A percentile compares a stretch with the other conserved stretches of the same genome.
Conservation (phyloP, 2,888 invertebrate genomes). For the Piscicola geometra region DNA sequence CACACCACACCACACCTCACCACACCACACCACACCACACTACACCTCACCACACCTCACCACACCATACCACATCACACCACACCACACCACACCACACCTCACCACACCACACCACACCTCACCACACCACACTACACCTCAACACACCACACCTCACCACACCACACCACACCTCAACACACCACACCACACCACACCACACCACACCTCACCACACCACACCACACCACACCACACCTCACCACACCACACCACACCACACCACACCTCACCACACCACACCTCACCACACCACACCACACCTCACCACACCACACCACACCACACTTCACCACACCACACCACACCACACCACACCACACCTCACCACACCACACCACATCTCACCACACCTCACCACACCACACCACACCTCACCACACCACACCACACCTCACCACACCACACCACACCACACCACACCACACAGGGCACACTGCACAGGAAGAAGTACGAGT, state of each 20-base stretch:
- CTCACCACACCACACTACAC: conserved; percentile 15
- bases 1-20: conserved; percentile 10
- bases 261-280: conserved; percentile 10
- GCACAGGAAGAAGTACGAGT: conserved; percentile 26
- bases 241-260: conserved; percentile 10
- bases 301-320: conserved; percentile 13
- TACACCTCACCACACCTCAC: conserved; percentile 8
- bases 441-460: conserved; percentile 11
- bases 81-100: conserved; percentile 15
- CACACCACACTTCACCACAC: conserved; percentile 14
- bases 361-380: conserved; percentile 12
- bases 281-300: conserved; percentile 15
- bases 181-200: conserved; percentile 17
- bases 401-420: conserved; percentile 12
- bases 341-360: conserved; percentile 11
- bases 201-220: conserved; percentile 10
- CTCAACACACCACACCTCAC: conserved; percentile 2
- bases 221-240: conserved; percentile 17
- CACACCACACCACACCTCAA: conserved; percentile 11
- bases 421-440: conserved; percentile 15
- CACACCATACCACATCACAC: conserved; percentile 17
- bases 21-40: conserved; percentile 15
- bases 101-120: conserved; percentile 13
- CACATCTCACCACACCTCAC: conserved; percentile 12
- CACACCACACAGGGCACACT: conserved; percentile 15